These are phyloP conservation scores for Drosophila seguyi DNA, from an alignment of 1,140 invertebrate species.

Conservation along the genomic window DNA sequence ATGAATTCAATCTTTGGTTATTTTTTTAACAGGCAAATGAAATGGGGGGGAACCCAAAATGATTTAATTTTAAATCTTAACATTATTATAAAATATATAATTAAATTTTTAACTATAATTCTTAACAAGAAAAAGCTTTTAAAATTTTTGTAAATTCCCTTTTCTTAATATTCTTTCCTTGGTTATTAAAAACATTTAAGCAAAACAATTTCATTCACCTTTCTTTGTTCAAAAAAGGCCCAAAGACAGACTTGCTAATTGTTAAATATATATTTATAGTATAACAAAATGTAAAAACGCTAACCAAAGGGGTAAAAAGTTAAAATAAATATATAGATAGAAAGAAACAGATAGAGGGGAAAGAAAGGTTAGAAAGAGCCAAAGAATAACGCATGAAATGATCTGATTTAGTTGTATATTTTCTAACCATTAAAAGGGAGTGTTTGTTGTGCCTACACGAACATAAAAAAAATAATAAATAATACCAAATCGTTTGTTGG, in stretches of 20 bases:
- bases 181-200: conserved; percentile 4
- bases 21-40: conserved; percentile 4
- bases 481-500: background rate
- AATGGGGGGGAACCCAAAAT: background rate
- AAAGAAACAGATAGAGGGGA: background rate
- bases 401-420: conserved; percentile 29
- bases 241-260: conserved; percentile 37
- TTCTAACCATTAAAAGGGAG: conserved; percentile 4
- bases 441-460: background rate
- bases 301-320: background rate
- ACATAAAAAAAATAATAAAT: conserved; percentile 5
- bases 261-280: conserved; percentile 37
- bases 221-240: conserved; percentile 15
- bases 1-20: conserved; percentile 16
- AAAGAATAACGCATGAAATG: conserved; percentile 61
- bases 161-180: background rate
- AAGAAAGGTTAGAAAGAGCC: background rate
- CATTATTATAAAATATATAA: background rate
- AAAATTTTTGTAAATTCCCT: background rate
- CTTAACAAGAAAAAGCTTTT: background rate
- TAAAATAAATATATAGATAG: background rate
- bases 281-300: conserved; percentile 16
- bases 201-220: conserved; percentile 12
- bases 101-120: background rate
- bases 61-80: background rate